phyloP scores from a whole-genome alignment of 2,797 vertebrate genomes.

The Heteromormyrus szaboi region DNA sequence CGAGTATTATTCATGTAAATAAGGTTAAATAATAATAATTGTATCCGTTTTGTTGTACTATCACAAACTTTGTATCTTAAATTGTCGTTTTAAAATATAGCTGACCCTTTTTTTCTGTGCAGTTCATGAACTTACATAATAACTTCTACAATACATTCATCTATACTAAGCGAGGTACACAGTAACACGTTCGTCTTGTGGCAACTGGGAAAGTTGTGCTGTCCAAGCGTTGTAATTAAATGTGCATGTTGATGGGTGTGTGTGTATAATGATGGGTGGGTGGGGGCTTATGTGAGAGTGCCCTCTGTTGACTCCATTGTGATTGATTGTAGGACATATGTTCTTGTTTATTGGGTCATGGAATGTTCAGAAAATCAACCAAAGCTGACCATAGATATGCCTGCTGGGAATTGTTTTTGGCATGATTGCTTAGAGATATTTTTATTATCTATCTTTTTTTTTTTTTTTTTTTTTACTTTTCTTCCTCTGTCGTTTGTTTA shows the following conservation, averaged over 20 bases:
- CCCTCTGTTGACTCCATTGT: background rate
- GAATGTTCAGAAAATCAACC: background rate
- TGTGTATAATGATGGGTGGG: background rate
- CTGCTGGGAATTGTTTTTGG: background rate
- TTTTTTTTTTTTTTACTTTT: background rate
- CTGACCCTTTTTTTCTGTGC: background rate
- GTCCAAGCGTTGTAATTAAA: background rate
- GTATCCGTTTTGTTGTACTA: background rate
- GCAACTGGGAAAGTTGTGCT: background rate
- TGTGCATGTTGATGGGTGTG: background rate
- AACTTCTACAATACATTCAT: background rate
- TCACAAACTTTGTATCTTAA: background rate
- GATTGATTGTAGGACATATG: slow-evolving; percentile 7
- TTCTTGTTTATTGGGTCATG: background rate
- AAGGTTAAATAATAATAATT: background rate
- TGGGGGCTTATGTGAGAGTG: background rate
- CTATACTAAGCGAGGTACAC: background rate
- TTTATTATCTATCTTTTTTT: background rate
- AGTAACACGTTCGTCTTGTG: background rate
- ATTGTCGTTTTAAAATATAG: background rate
- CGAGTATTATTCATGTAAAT: background rate
- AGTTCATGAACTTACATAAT: background rate
- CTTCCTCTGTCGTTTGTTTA: background rate
- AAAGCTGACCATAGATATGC: background rate
- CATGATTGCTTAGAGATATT: background rate